Conservation (phyloP, 2,113 vertebrate species). For the Drymodes brunneopygia region DNA sequence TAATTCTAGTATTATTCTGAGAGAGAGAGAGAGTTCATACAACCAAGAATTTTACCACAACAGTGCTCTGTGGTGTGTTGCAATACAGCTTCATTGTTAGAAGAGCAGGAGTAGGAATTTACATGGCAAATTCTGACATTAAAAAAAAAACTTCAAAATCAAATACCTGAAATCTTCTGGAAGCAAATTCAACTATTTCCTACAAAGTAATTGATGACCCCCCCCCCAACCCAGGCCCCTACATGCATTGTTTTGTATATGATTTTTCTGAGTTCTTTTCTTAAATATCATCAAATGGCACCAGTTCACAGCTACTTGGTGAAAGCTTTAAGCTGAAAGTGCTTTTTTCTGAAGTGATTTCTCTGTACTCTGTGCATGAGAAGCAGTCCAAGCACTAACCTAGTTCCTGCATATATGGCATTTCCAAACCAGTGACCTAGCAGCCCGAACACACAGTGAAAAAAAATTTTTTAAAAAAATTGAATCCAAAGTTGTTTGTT, state of each 20-base stretch:
- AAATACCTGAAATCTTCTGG: neutral
- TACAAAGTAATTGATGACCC: neutral
- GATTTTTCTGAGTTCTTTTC: neutral
- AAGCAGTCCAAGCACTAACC: neutral
- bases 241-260: neutral
- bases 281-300: neutral
- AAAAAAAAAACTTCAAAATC: neutral
- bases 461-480: neutral
- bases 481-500: neutral
- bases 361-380: neutral
- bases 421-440: neutral
- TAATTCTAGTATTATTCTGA: neutral
- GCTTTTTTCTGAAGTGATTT: neutral
- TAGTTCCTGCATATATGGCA: neutral
- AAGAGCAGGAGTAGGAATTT: neutral
- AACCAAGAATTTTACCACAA: neutral
- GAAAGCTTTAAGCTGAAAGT: neutral
- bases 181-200: neutral
- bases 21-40: neutral
- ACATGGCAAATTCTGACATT: neutral
- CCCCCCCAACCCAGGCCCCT: accelerated
- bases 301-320: neutral
- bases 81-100: neutral
- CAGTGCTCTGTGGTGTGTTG: neutral
- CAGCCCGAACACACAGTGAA: neutral